These are phyloP conservation scores for Sinopyrophorus schimmeli DNA, from an alignment of 2,888 invertebrate genomes.

Conservation along the genomic window DNA sequence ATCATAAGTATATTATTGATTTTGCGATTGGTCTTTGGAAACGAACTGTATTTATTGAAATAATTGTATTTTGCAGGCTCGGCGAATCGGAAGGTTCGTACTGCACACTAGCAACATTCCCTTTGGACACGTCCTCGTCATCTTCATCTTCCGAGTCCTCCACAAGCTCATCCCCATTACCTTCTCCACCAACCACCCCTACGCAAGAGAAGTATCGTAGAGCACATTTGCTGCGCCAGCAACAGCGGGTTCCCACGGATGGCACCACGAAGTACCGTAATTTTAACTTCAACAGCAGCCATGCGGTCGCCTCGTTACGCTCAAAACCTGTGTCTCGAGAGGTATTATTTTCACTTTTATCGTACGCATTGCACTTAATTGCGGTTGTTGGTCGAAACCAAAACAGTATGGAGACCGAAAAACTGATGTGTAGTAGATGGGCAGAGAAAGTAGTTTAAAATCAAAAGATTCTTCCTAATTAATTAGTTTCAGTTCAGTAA, in stretches of 20 bases:
- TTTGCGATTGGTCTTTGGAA: neutral
- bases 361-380: no score
- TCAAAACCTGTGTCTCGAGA: conserved; percentile 50
- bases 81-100: conserved; percentile 66
- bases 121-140: conserved; percentile 41
- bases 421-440: no score
- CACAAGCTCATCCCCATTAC: conserved; percentile 43
- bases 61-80: no score
- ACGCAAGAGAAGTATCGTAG: conserved; percentile 44
- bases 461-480: no score
- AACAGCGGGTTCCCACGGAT: conserved; percentile 40
- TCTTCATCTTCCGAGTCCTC: conserved; percentile 37
- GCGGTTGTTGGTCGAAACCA: no score
- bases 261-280: conserved; percentile 42
- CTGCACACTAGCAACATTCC: conserved; percentile 64
- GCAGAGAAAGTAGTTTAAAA: no score
- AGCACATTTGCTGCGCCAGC: conserved; percentile 34
- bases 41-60: no score
- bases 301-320: conserved; percentile 44
- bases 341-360: no score
- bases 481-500: no score
- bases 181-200: conserved; percentile 46
- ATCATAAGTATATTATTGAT: no score
- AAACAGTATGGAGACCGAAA: no score
- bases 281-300: conserved; percentile 27